Base-by-base conservation (phyloP, 2,888 invertebrate genomes). In the Nasonovia ribisnigri region DNA sequence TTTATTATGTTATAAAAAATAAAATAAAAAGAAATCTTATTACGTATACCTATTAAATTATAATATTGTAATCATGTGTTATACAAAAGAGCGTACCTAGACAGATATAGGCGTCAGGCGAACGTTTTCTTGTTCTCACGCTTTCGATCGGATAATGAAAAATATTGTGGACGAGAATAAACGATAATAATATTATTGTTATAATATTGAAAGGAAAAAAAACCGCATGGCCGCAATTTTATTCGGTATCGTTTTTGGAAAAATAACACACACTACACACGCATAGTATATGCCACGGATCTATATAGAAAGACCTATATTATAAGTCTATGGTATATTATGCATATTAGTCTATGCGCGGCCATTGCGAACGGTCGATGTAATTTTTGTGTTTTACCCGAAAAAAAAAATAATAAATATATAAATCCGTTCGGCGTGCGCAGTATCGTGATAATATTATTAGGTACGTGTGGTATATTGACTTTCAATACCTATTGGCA, bases 1-100 rank as follows among this genome's bases (percentile, higher is more conserved):
- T 60, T 29, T 77, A n/a, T 13, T 77, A 77, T 77, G 77, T 77
- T 77, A 77, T 77, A 77, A 77, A 77, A 77, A 77, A 77, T 77
- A 77, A 77, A 77, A 77, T 36, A 77, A 77, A 77, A 77, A 77
- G 20, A 77, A 77, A 77, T 77, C 77, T 77, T 36, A 20, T 36
- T 36, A 77, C 77, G 36, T 77, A 36, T 77, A 77, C 6, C 54
- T n/a, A 67, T 67, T n/a, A n/a, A n/a, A 67, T n/a, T 54, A 16
- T 60, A 60, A 60, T 60, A 60, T 36, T 36, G 8, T 36, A 36
- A 77, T 77, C 77, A 36, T 36, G 77, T 36, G 42, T 77, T 36
- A 77, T 77, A 77, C 77, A 77, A 3, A 77, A 77, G 36, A 77
- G 77, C 36, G 36, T 77, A 77, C 36, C 57, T 26, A 26, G 8